Conservation (phyloP, 2,113 vertebrate species). For the Pipa parva region DNA sequence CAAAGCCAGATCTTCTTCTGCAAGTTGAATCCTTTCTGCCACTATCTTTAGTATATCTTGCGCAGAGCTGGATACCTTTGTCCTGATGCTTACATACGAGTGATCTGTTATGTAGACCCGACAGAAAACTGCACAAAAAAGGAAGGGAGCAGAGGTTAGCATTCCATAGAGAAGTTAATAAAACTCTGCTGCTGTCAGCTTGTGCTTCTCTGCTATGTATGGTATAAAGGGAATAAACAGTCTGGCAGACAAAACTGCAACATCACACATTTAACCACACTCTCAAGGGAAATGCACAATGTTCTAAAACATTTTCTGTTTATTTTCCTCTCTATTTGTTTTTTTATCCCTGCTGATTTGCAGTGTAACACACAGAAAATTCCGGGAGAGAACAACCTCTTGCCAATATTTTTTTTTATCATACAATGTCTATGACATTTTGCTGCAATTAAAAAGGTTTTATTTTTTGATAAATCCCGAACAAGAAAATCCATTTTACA, state of each 20-base stretch:
- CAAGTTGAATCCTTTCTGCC: constrained; percentile 81
- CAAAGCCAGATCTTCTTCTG: constrained; percentile 75
- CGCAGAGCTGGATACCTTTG: constrained; percentile 65
- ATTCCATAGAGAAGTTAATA: constrained; percentile 29
- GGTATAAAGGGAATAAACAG: constrained; percentile 14
- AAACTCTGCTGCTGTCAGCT: constrained; percentile 27
- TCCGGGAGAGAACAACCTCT: too few relatives aligned
- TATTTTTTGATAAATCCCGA: too few relatives aligned
- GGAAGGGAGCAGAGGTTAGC: constrained; percentile 31
- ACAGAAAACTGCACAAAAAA: constrained; percentile 75
- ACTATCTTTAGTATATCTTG: constrained; percentile 81
- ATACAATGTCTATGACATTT: too few relatives aligned
- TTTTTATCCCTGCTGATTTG: too few relatives aligned
- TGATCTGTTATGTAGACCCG: constrained; percentile 85
- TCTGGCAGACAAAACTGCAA: constrained; percentile 6
- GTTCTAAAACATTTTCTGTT: neutral
- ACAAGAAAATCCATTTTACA: too few relatives aligned
- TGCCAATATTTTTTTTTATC: too few relatives aligned
- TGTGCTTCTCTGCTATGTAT: constrained; percentile 30
- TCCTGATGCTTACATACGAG: constrained; percentile 87
- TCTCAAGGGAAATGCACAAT: neutral
- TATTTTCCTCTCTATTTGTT: neutral
- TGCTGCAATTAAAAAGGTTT: too few relatives aligned
- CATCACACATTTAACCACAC: neutral
- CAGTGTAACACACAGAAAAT: too few relatives aligned